phyloP scores from a whole-genome alignment of 2,797 vertebrate species.

The Antennarius maculatus region DNA sequence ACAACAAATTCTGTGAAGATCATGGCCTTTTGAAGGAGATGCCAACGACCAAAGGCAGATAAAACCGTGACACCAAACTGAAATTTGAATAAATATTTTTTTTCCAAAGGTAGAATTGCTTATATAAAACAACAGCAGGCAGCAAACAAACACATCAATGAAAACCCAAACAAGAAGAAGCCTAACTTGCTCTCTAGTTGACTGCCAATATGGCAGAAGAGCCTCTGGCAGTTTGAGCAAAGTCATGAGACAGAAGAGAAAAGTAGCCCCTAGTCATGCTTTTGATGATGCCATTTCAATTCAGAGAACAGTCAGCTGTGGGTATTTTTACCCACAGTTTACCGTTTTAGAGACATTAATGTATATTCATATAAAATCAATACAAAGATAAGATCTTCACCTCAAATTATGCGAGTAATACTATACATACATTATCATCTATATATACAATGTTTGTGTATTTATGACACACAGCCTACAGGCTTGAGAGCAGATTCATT shows the following conservation, averaged over 20 bases:
- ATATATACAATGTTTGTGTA: constrained; percentile 3
- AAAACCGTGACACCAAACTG: background rate
- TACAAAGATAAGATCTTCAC: background rate
- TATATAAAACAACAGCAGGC: background rate
- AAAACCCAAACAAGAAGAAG: background rate
- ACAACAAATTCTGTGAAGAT: background rate
- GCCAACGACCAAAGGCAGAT: background rate
- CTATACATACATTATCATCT: constrained; percentile 8
- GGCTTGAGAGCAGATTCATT: constrained; percentile 45
- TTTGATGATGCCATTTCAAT: background rate
- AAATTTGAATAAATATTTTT: background rate
- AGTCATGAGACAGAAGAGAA: background rate
- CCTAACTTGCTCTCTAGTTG: background rate
- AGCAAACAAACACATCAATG: constrained; percentile 2
- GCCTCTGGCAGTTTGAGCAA: background rate
- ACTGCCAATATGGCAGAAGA: background rate
- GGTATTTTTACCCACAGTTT: background rate
- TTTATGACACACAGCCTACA: constrained; percentile 35
- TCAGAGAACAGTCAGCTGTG: background rate
- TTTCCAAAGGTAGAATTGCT: background rate
- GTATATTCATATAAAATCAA: no score
- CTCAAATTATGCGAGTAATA: background rate
- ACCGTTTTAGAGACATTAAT: no score
- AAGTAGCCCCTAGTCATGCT: background rate
- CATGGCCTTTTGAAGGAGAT: background rate